Evolutionary conservation across 2,797 vertebrate genomes (phyloP), one percentile per base, ranked within the genome.

Genomic region (Threskiornis aethiopicus): DNA sequence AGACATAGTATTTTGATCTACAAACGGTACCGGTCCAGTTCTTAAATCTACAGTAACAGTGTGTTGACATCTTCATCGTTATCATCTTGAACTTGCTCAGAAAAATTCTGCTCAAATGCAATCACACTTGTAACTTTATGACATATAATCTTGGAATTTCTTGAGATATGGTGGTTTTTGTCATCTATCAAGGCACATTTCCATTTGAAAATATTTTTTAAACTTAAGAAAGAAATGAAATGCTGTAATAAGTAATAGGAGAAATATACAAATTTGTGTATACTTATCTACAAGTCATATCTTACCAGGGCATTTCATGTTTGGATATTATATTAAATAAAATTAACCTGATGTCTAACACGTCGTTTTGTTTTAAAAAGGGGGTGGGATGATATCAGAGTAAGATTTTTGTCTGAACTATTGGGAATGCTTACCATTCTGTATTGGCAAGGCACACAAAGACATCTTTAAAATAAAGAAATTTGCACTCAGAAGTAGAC

Each of bases 301-400:
- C 96, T 91, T 78, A 95, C 49, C 87, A 96, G 96, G 90, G 90
- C 96, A 96, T 93, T 94, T 96, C 73, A 81, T 96, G 95, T 97
- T 96, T 98, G 90, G 88, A 85, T 97, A 97, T 97, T 88, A 96
- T 97, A 82, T 97, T 95, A 96, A 98, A 94, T 97, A 97, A 98
- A 97, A 96, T 88, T 96, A 97, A 96, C 87, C 92, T 97, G 90
- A 93, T 96, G 88, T 95, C 93, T 97, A 76, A 94, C 90, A 93
- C 70, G 97, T 97, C 58, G 84, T 96, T 96, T 89, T 96, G 42
- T 97, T 97, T 97, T 91, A 96, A 95, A 81, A 93, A 77, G 91
- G 84, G 93, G 92, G 31, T 89, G 97, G 94, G 96, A 92, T 42
- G 57, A 93, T 94, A 57, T 58, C 65, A 71, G 70, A 94, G 57